A percentile compares a stretch with the other conserved stretches of the same genome.
These are phyloP conservation scores for Nansenia antarctica DNA, from an alignment of 2,113 vertebrate genomes.

Conservation along the genomic window DNA sequence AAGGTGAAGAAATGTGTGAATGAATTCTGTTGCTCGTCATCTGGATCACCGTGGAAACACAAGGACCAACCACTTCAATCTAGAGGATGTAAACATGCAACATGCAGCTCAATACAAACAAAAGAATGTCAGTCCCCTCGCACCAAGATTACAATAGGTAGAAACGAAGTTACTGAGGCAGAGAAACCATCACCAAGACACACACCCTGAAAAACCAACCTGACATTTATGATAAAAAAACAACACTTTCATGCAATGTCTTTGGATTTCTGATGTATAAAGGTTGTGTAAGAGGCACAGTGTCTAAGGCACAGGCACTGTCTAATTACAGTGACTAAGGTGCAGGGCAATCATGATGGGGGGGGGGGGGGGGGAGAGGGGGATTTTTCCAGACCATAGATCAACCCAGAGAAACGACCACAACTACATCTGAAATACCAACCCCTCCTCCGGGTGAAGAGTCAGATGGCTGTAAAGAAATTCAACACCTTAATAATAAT, in stretches of 20 bases:
- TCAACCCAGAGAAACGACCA: conserved; percentile 51
- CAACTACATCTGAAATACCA: conserved; percentile 68
- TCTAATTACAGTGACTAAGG: not conserved
- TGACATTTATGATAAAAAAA: not conserved
- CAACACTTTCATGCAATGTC: not conserved
- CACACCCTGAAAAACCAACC: conserved; percentile 9
- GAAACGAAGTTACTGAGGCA: not conserved
- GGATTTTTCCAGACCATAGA: conserved; percentile 3
- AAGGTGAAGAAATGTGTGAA: conserved; percentile 4
- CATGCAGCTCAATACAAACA: conserved; percentile 43
- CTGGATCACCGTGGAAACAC: not conserved
- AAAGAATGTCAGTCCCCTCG: conserved; percentile 33
- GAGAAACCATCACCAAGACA: conserved; percentile 32
- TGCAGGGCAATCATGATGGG: not conserved
- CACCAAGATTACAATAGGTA: conserved; percentile 24
- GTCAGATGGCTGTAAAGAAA: conserved; percentile 76
- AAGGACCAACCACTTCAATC: not conserved
- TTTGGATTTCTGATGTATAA: conserved; percentile 10
- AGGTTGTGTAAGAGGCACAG: no score
- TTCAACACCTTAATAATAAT: conserved; percentile 46
- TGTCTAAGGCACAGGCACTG: no score
- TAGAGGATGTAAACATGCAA: conserved; percentile 37
- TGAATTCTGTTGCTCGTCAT: not conserved
- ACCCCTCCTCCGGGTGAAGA: conserved; percentile 74
- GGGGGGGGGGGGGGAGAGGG: not conserved